Evolutionary conservation across 2,888 invertebrate species (phyloP), one percentile per base, ranked within the genome.

Genomic region (Harpagoxenus sublaevis): DNA sequence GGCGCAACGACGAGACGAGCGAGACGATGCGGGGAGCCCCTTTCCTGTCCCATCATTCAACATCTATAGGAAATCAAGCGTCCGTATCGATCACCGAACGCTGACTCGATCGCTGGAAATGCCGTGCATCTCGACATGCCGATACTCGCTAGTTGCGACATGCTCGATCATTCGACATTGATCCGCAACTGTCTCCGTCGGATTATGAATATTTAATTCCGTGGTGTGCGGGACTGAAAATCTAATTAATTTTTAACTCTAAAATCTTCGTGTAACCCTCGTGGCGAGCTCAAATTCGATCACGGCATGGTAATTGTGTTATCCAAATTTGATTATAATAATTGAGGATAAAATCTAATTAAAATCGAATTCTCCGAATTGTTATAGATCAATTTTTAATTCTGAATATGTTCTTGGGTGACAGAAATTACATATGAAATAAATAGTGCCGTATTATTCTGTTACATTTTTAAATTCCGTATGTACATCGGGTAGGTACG

Each of bases 1-100:
- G 51, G 48, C 35, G 79, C 23, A 23, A 23, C 23, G 23, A 23
- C 23, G 23, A 39, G n/a, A 57, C 70, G 35, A 42, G 48, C 35
- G 79, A 51, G 28, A 39, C 65, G 60, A 60, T n/a, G 39, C 53
- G 42, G 48, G 35, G 6, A 51, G 18, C n/a, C 18, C 10, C 63
- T 48, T 75, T 63, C 66, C 73, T 45, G 15, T 73, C n/a, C 23
- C 42, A 10, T 51, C 73, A 51, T 62, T 83, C 63, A 78, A 51
- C 55, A 55, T 85, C 79, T 75, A 60, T 57, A 62, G 82, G 83
- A 82, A 89, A 84, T 87, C 82, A 84, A 87, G 82, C 70, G 65
- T 83, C 62, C 48, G 62, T 78, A 78, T 75, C 82, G 87, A 88
- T 88, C 83, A 83, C 66, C 86, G 53, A 66, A 39, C 15, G 12